A percentile compares a stretch with the other conserved stretches of the same genome.
Conservation (phyloP, 2,797 vertebrate species). For the Arnoldichthys spilopterus region DNA sequence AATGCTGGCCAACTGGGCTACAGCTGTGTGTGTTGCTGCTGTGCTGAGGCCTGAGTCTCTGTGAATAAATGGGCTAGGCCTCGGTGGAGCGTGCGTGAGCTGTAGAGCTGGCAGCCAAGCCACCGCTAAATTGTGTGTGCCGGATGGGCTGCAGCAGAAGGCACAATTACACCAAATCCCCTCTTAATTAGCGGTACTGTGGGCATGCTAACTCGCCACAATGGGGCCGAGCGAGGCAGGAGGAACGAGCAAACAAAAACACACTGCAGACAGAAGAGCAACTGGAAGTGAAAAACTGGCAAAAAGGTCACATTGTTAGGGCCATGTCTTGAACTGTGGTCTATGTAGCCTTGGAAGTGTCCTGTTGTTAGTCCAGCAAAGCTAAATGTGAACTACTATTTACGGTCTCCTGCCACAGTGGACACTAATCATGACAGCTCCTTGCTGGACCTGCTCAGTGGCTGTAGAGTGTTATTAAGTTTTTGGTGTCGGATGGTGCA, state of each 20-base stretch:
- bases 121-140: conserved; percentile 80
- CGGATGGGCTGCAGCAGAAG: conserved; percentile 84
- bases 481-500: conserved; percentile 81
- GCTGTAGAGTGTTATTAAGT: conserved; percentile 81
- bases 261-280: conserved; percentile 27
- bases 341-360: neutral
- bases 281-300: conserved; percentile 13
- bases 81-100: conserved; percentile 33
- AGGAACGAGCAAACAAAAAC: conserved; percentile 22
- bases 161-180: conserved; percentile 86
- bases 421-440: conserved; percentile 41
- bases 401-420: conserved; percentile 61
- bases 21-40: conserved; percentile 36
- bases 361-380: conserved; percentile 6
- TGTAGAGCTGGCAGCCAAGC: conserved; percentile 58
- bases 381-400: conserved; percentile 7
- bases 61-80: conserved; percentile 45
- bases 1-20: conserved; percentile 43
- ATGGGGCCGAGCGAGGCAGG: conserved; percentile 59
- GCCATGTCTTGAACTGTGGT: conserved; percentile 10
- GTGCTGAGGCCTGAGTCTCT: conserved; percentile 21
- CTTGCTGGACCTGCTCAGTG: conserved; percentile 33
- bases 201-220: conserved; percentile 81
- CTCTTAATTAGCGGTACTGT: conserved; percentile 85
- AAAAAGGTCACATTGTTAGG: conserved; percentile 7